A percentile compares a stretch with the other conserved stretches of the same genome.
These are phyloP conservation scores for Aelia acuminata DNA, from an alignment of 2,888 invertebrate genomes.

Conservation along the genomic window DNA sequence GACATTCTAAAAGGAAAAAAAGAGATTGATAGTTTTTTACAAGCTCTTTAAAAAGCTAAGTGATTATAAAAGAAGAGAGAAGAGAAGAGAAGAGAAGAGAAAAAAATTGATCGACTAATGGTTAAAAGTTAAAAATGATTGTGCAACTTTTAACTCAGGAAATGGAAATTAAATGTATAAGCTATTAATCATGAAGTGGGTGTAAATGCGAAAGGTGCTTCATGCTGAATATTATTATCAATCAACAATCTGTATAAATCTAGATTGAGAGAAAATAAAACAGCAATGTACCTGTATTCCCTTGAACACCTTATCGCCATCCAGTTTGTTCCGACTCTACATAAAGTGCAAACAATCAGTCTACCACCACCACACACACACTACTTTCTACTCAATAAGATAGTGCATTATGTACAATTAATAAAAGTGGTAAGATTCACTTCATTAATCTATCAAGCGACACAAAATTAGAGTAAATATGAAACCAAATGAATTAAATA, in stretches of 20 bases:
- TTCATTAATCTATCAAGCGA: background rate
- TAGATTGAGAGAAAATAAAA: background rate
- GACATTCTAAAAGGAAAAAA: too few species aligned
- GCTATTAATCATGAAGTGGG: background rate
- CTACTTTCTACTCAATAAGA: conserved; percentile 46
- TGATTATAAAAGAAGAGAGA: too few species aligned
- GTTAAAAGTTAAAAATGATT: background rate
- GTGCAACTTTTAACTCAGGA: background rate
- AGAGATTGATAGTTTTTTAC: too few species aligned
- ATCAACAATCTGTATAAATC: background rate
- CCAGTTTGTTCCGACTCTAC: conserved; percentile 58
- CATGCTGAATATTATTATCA: background rate
- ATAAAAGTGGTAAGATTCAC: background rate
- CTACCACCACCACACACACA: conserved; percentile 50
- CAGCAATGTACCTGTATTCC: conserved; percentile 59
- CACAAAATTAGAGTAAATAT: conserved; percentile 59
- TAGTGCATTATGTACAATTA: conserved; percentile 60
- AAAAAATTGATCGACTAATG: background rate
- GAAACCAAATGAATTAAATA: background rate
- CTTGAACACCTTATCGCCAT: conserved; percentile 52
- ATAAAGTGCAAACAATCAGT: conserved; percentile 58
- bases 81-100: too few species aligned
- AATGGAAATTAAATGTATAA: background rate
- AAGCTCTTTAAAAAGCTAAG: too few species aligned
- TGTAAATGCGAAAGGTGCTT: background rate